Conservation (phyloP, 2,888 invertebrate species). For the Lasioglossum figueresi region DNA sequence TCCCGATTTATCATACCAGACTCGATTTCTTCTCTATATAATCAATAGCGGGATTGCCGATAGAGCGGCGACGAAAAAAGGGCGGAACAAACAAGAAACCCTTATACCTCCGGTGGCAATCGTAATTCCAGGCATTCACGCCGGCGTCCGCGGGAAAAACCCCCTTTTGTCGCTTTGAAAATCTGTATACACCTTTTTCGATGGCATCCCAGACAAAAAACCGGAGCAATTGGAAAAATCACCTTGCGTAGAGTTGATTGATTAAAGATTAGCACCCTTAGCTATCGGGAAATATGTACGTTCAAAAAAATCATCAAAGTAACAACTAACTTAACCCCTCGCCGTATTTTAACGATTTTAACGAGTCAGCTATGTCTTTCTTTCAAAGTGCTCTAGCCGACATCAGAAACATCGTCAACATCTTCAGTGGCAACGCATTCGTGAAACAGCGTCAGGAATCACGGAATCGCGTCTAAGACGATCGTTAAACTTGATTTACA, state of each 20-base stretch:
- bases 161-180: neutral
- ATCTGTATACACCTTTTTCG: neutral
- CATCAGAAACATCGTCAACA: neutral
- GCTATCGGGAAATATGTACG: neutral
- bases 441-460: neutral
- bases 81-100: slow-evolving; percentile 62
- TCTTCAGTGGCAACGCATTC: neutral
- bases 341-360: too few relatives aligned
- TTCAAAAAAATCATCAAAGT: too few relatives aligned
- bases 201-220: neutral
- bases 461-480: neutral
- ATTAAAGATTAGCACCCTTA: neutral
- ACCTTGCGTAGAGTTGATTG: neutral
- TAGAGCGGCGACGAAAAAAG: slow-evolving; percentile 51
- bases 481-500: slow-evolving; percentile 5
- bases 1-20: slow-evolving; percentile 83
- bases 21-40: slow-evolving; percentile 81
- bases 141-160: neutral
- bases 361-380: too few relatives aligned
- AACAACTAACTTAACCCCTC: too few relatives aligned
- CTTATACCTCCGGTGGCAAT: slow-evolving; percentile 25
- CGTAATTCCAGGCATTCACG: slow-evolving; percentile 51
- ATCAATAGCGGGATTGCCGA: slow-evolving; percentile 76
- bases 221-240: neutral
- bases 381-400: neutral